A percentile compares a stretch with the other conserved stretches of the same genome.
These are phyloP conservation scores for Pseudomyrmex gracilis DNA, from an alignment of 1,140 invertebrate species.

Conservation along the genomic window DNA sequence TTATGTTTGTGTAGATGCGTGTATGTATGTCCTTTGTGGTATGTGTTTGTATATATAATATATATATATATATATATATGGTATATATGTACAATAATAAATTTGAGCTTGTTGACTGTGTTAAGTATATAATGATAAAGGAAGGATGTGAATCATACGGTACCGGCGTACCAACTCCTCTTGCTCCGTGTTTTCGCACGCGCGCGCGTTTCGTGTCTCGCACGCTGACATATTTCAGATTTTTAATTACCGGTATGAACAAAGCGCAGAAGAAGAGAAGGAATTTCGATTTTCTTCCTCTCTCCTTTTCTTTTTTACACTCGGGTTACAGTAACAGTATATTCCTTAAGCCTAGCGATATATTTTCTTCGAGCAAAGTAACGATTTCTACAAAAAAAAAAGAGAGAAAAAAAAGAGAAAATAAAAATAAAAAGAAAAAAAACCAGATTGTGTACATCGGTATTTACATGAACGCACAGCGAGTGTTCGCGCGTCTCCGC, in stretches of 20 bases:
- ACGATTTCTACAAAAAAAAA: constrained; percentile 66
- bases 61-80: constrained; percentile 80
- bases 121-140: constrained; percentile 83
- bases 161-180: constrained; percentile 53
- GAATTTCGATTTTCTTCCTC: constrained; percentile 25
- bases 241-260: constrained; percentile 60
- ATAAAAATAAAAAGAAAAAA: constrained; percentile 31
- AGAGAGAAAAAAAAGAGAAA: too few species aligned
- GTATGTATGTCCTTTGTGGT: constrained; percentile 5
- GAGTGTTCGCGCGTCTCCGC: constrained; percentile 20
- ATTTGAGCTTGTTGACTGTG: constrained; percentile 84
- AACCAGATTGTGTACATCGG: constrained; percentile 78
- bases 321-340: constrained; percentile 57
- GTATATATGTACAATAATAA: constrained; percentile 85
- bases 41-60: constrained; percentile 76
- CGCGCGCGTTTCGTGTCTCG: constrained; percentile 33
- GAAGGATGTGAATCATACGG: constrained; percentile 73
- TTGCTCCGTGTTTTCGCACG: constrained; percentile 35
- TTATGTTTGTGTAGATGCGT: constrained; percentile 77
- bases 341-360: constrained; percentile 53
- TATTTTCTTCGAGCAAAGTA: constrained; percentile 66
- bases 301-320: constrained; percentile 45
- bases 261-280: constrained; percentile 55
- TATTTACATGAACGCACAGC: constrained; percentile 74
- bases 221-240: constrained; percentile 54